phyloP scores from a whole-genome alignment of 2,888 invertebrate genomes.

The Coleophora deauratella region DNA sequence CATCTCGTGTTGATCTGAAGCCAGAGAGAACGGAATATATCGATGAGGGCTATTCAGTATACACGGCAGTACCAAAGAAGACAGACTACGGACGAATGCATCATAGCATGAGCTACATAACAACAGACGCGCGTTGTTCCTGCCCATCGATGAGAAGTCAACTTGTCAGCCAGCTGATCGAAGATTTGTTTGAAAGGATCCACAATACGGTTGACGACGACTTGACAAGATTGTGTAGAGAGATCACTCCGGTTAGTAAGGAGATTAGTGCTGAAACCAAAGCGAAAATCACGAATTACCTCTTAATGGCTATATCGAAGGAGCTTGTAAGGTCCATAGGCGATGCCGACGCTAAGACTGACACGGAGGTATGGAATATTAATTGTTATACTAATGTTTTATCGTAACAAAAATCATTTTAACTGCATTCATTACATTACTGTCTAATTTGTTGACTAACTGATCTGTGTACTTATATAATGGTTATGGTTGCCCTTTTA shows the following conservation, averaged over 20 bases:
- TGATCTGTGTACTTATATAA: conserved; percentile 25
- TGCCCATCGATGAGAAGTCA: conserved; percentile 64
- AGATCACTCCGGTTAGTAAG: conserved; percentile 41
- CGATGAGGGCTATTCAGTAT: conserved; percentile 64
- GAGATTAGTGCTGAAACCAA: conserved; percentile 57
- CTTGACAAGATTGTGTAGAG: conserved; percentile 51
- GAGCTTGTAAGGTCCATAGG: conserved; percentile 68
- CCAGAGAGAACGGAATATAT: conserved; percentile 64
- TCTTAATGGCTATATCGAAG: conserved; percentile 68
- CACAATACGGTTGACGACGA: conserved; percentile 59
- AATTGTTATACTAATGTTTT: conserved; percentile 17
- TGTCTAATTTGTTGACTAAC: conserved; percentile 23
- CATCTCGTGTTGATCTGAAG: conserved; percentile 57
- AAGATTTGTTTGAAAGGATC: conserved; percentile 61
- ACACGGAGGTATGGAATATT: conserved; percentile 54
- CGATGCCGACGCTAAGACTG: conserved; percentile 68
- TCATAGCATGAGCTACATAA: conserved; percentile 65
- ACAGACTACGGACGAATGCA: conserved; percentile 63
- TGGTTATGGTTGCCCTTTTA: conserved; percentile 41
- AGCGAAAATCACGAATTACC: conserved; percentile 68
- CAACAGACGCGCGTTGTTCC: conserved; percentile 55
- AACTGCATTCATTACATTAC: not conserved
- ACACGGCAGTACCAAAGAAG: conserved; percentile 66
- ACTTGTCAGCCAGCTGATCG: conserved; percentile 62
- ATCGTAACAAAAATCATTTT: not conserved